Conservation (phyloP, 2,797 vertebrate genomes). For the Pipistrellus kuhlii region DNA sequence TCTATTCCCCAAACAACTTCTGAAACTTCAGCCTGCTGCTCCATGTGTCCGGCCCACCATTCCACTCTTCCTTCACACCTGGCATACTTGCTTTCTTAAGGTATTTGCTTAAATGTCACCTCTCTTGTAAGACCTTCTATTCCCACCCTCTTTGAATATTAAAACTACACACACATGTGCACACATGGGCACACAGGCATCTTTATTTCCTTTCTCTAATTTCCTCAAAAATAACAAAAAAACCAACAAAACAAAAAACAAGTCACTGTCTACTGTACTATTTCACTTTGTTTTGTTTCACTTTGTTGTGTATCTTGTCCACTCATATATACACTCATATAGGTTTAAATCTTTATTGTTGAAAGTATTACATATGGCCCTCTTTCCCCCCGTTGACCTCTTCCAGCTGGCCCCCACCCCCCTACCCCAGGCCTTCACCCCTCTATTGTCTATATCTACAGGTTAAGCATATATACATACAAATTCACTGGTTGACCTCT, state of each 20-base stretch:
- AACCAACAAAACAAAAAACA: accelerated
- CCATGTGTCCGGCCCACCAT: neutral
- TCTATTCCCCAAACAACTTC: neutral
- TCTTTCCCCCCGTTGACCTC: too few relatives aligned
- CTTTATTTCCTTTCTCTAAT: neutral
- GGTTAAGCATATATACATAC: too few relatives aligned
- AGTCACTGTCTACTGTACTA: neutral
- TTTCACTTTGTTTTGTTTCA: neutral
- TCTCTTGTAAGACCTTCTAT: neutral
- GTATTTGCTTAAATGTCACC: neutral
- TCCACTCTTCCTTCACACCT: neutral
- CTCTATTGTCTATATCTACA: too few relatives aligned
- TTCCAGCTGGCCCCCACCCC: too few relatives aligned
- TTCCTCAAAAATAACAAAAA: neutral
- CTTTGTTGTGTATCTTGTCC: neutral
- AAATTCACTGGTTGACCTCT: too few relatives aligned
- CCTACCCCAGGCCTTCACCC: too few relatives aligned
- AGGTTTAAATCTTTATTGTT: too few relatives aligned
- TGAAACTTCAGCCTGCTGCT: neutral
- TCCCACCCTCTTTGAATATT: neutral
- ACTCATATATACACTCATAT: neutral
- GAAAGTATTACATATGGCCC: too few relatives aligned
- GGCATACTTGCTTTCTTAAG: neutral
- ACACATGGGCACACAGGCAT: neutral
- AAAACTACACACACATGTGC: neutral